These are phyloP conservation scores for Ormyrus rosae DNA, from an alignment of 2,888 invertebrate species.

Conservation along the genomic window DNA sequence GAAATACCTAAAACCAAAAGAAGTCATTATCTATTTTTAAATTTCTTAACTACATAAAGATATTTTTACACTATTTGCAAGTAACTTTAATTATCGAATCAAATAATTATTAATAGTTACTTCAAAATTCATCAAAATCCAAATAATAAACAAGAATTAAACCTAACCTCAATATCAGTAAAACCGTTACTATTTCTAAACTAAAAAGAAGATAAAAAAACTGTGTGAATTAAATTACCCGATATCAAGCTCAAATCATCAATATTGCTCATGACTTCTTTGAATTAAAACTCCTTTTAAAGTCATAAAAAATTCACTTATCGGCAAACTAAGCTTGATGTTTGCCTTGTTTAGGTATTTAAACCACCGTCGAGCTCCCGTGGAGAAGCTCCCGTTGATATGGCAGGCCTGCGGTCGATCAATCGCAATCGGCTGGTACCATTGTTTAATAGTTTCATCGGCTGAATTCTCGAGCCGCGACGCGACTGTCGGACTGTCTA, in stretches of 20 bases:
- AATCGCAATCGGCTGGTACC: neutral
- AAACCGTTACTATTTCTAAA: neutral
- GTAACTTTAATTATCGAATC: neutral
- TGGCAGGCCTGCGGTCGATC: too few relatives aligned
- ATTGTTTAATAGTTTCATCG: constrained; percentile 28
- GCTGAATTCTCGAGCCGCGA: constrained; percentile 5
- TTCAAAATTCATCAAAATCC: neutral
- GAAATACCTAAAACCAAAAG: constrained; percentile 63
- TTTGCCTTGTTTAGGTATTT: neutral
- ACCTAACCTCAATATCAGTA: constrained; percentile 18
- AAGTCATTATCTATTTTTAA: neutral
- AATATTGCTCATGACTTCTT: constrained; percentile 46
- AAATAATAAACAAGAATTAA: neutral
- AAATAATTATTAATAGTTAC: neutral
- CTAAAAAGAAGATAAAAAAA: neutral
- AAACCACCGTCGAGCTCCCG: too few relatives aligned
- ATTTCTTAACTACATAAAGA: neutral
- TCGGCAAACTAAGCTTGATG: neutral
- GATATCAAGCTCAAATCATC: constrained; percentile 65
- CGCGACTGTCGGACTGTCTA: neutral
- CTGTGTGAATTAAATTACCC: constrained; percentile 59
- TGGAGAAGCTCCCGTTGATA: too few relatives aligned
- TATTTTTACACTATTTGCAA: neutral
- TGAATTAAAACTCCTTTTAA: neutral
- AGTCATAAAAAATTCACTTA: neutral